These are phyloP conservation scores for Hecatera dysodea DNA, from an alignment of 2,888 invertebrate genomes.

Conservation along the genomic window DNA sequence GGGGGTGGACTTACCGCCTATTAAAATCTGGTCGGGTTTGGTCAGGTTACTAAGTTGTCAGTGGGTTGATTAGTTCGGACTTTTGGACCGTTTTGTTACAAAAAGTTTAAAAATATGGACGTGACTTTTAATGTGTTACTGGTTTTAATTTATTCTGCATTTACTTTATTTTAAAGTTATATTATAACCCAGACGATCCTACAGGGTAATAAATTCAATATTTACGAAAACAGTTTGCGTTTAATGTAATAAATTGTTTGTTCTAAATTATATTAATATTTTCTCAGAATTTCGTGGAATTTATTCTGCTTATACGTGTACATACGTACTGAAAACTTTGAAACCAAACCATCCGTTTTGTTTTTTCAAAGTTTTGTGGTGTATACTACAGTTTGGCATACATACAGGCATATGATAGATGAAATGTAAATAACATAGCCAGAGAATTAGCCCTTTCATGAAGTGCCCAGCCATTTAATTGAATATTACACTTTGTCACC, in stretches of 20 bases:
- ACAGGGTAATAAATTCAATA: background rate
- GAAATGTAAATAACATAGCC: background rate
- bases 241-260: background rate
- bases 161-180: background rate
- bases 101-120: background rate
- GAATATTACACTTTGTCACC: no score
- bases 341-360: background rate
- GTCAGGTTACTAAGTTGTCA: background rate
- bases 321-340: background rate
- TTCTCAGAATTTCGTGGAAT: background rate
- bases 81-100: no score
- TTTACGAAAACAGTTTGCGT: background rate
- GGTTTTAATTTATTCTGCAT: background rate
- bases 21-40: background rate
- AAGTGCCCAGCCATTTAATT: background rate
- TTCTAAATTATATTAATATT: background rate
- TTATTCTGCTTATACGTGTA: background rate
- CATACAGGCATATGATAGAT: background rate
- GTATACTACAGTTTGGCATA: no score
- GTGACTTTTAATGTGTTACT: background rate
- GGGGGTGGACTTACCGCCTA: background rate
- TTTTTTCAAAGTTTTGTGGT: no score
- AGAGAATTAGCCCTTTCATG: background rate
- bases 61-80: background rate
- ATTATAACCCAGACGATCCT: background rate